Conservation (phyloP, 2,888 invertebrate species). For the Rhynchonema sp. region DNA sequence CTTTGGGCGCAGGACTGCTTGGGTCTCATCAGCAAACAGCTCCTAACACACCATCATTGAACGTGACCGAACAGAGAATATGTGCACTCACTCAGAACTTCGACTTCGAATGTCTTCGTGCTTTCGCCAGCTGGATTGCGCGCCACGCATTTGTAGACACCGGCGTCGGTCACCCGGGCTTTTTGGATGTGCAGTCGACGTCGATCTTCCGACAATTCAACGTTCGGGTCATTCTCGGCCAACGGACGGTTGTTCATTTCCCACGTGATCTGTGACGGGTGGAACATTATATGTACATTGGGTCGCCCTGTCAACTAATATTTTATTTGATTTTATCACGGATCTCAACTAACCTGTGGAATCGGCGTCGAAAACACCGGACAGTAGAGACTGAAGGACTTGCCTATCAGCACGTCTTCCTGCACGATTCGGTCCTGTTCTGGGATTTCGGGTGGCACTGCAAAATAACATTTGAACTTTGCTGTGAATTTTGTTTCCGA, state of each 20-base stretch:
- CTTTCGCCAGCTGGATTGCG: constrained; percentile 22
- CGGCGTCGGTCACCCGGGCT: constrained; percentile 17
- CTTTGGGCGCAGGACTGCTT: too few relatives aligned
- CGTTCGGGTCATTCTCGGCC: constrained; percentile 11
- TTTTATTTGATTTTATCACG: too few relatives aligned
- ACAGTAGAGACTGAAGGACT: constrained; percentile 21
- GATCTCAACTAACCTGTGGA: constrained; percentile 15
- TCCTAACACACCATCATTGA: too few relatives aligned
- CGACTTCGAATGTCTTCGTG: constrained; percentile 21
- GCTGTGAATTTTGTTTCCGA: too few relatives aligned
- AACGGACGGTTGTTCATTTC: constrained; percentile 16
- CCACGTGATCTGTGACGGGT: constrained; percentile 19
- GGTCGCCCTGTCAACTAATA: too few relatives aligned
- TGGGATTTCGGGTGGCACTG: constrained; percentile 20
- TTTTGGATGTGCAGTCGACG: constrained; percentile 16
- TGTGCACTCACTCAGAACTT: constrained; percentile 19
- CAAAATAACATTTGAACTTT: too few relatives aligned
- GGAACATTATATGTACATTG: background rate
- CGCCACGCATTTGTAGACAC: constrained; percentile 24
- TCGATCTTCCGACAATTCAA: constrained; percentile 19
- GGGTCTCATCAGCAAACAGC: too few relatives aligned
- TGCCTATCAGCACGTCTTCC: constrained; percentile 14
- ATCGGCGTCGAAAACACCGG: constrained; percentile 23
- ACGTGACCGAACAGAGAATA: too few relatives aligned
- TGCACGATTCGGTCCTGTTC: constrained; percentile 14